A percentile compares a stretch with the other conserved stretches of the same genome.
These are phyloP conservation scores for Dipodomys ordii DNA, from an alignment of 2,113 vertebrate genomes.

Conservation along the genomic window DNA sequence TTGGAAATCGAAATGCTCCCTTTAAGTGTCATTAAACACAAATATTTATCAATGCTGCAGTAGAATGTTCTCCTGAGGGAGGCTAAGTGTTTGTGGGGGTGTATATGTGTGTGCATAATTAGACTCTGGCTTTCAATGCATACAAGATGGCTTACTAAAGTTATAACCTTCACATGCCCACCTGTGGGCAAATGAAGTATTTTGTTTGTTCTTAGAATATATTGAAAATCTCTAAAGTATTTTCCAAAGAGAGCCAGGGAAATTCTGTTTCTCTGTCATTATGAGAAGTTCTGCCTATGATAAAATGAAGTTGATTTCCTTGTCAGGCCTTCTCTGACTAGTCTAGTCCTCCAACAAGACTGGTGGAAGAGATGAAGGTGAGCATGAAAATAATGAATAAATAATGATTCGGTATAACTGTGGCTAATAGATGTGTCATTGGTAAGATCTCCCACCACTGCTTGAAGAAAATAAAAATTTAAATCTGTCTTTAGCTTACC, in stretches of 20 bases:
- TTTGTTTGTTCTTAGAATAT: constrained; percentile 51
- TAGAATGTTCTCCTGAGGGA: constrained; percentile 44
- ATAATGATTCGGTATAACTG: background rate
- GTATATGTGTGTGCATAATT: background rate
- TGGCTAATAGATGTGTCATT: background rate
- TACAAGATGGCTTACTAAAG: background rate
- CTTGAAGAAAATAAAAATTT: constrained; percentile 34
- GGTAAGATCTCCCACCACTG: background rate
- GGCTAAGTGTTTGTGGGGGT: constrained; percentile 27
- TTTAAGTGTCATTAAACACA: constrained; percentile 75
- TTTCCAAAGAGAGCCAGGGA: background rate
- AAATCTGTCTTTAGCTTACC: background rate
- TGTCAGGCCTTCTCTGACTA: background rate
- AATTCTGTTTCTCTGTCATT: constrained; percentile 1
- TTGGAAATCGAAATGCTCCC: constrained; percentile 76
- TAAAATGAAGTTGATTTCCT: constrained; percentile 6
- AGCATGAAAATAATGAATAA: background rate
- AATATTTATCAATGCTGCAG: constrained; percentile 71
- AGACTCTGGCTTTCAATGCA: constrained; percentile 34
- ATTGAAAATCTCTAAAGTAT: constrained; percentile 30
- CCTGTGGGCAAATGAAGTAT: background rate
- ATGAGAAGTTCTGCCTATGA: background rate
- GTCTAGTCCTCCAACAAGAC: background rate
- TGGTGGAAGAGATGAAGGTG: constrained; percentile 4
- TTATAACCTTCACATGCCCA: background rate